Percentiles rank a stretch among this genome's conserved stretches.
These are phyloP conservation scores for Macroglossus sobrinus DNA, from an alignment of 2,113 vertebrate genomes.

Conservation along the genomic window DNA sequence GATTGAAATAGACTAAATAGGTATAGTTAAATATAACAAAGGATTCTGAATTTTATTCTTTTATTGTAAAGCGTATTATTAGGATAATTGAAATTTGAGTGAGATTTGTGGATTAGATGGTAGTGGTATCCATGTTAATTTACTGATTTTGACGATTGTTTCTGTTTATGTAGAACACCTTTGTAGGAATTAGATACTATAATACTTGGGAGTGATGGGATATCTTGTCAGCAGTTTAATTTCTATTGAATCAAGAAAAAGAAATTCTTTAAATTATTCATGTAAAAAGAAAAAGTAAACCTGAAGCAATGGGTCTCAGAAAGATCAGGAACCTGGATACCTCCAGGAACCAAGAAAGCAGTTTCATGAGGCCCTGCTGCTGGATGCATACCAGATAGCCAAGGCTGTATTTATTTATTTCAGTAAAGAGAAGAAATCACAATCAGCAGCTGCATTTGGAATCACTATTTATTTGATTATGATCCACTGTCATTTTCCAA, in stretches of 20 bases:
- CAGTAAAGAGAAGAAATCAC: neutral
- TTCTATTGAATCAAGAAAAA: neutral
- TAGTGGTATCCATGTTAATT: neutral
- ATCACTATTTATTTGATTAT: neutral
- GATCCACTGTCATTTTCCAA: neutral
- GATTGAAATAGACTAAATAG: neutral
- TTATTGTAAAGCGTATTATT: slow-evolving; percentile 5
- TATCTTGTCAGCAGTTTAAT: neutral
- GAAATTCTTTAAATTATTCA: neutral
- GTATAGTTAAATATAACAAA: neutral
- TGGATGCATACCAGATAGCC: neutral
- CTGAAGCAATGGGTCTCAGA: neutral
- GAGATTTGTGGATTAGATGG: neutral
- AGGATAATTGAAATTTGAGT: neutral
- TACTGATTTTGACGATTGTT: neutral
- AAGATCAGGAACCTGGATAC: neutral
- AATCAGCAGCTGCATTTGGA: neutral
- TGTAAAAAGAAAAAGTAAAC: neutral
- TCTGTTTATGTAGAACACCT: neutral
- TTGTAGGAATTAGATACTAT: neutral
- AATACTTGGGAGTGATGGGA: neutral
- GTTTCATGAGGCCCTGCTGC: neutral
- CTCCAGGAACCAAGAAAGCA: neutral
- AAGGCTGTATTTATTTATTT: neutral
- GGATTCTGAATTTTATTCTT: neutral